Evolutionary conservation across 2,797 vertebrate species (phyloP), one percentile per base, ranked within the genome.

Genomic region (Threskiornis aethiopicus): DNA sequence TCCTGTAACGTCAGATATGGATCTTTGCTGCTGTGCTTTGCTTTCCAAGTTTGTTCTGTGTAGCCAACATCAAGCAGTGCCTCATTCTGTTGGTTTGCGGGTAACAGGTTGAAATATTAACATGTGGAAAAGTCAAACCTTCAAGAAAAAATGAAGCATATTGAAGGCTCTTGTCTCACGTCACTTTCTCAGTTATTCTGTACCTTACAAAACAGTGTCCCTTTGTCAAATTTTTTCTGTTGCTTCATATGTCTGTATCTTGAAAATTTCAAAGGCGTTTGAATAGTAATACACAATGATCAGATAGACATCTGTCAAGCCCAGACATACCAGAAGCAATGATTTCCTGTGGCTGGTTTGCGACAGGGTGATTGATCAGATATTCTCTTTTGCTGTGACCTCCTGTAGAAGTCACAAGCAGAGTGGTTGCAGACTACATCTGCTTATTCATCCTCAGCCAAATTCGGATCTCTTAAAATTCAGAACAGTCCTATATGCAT

Each of bases 311-410:
- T 71, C 92, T 96, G 75, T 89, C 84, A 94, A 82, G 67, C 33
- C 37, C 70, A 90, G 62, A 41, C 44, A 41, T 19, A 90, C 16
- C 54, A 92, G 64, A 89, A 92, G 37, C 51, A 85, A 51, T n/a
- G 65, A 87, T 69, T 71, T 93, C 64, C 37, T 70, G n/a, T 47
- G 47, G 70, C 62, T 92, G 59, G 13, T 64, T 77, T 77, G 75
- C 64, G 79, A 87, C 57, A 71, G 39, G 14, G 24, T 70, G 67
- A 88, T 89, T 90, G 90, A 96, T 95, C 65, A 80, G 41, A 69
- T 72, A 80, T 46, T 96, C 86, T 81, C 72, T 87, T 97, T 85
- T 57, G 29, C 64, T 87, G 69, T 87, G 89, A 82, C 79, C 73
- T 96, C 64, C 77, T 29, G 65, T 47, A 72, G 84, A 94, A 86